Conservation (phyloP, 92 coral and sea anemone species). For the Hydrozoanthus gracilis region DNA sequence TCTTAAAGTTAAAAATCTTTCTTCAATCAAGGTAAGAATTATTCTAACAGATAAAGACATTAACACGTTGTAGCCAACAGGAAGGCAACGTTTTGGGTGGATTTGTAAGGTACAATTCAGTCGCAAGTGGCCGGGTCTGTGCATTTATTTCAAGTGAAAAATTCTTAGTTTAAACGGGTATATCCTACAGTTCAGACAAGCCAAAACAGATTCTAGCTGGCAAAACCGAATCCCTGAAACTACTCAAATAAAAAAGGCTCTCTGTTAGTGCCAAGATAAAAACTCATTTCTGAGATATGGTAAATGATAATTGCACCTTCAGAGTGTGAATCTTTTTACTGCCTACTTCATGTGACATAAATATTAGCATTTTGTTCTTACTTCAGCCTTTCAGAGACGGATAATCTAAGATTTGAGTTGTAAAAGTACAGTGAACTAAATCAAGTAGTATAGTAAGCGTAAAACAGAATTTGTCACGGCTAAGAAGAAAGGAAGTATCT, state of each 20-base stretch:
- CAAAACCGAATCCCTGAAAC: neutral
- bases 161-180: neutral
- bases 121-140: neutral
- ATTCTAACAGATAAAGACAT: neutral
- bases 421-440: neutral
- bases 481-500: neutral
- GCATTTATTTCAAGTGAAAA: neutral
- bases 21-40: constrained; percentile 37
- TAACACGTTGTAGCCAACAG: neutral
- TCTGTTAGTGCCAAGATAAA: too few species aligned
- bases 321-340: neutral
- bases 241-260: neutral
- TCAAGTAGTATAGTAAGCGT: neutral
- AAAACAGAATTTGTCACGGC: neutral
- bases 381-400: too few species aligned
- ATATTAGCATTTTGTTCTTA: too few species aligned
- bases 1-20: neutral
- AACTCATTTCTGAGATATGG: neutral
- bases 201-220: neutral
- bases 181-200: too few species aligned
- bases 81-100: neutral
- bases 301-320: constrained; percentile 6
- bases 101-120: neutral
- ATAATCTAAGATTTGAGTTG: too few species aligned
- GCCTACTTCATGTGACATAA: too few species aligned